A percentile compares a stretch with the other conserved stretches of the same genome.
phyloP scores from a whole-genome alignment of 2,797 vertebrate genomes.

The Xenops minutus region DNA sequence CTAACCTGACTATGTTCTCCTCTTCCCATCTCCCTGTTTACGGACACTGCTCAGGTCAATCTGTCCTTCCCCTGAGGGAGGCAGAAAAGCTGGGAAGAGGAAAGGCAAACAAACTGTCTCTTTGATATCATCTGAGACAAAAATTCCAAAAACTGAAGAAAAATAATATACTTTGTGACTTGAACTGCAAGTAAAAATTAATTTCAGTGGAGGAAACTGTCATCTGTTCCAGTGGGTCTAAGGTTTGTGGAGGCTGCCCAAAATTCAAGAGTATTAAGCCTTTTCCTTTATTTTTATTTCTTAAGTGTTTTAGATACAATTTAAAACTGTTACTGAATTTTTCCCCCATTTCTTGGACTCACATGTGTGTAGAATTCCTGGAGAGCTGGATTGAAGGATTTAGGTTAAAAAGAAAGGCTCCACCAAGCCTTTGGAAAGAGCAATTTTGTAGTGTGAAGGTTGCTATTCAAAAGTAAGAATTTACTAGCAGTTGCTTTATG shows the following conservation, averaged over 20 bases:
- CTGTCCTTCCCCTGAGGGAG: background rate
- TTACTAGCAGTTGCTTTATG: conserved; percentile 31
- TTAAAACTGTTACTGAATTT: background rate
- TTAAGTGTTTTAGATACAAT: conserved; percentile 7
- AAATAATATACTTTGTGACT: background rate
- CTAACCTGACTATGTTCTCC: rapidly evolving
- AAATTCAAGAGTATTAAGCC: background rate
- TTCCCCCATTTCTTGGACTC: background rate
- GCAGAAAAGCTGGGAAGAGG: background rate
- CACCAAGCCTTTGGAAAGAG: background rate
- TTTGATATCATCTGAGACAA: background rate
- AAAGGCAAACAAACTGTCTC: background rate
- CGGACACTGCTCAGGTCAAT: background rate
- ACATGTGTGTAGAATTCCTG: background rate
- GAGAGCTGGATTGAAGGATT: background rate
- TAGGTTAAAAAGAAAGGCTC: background rate
- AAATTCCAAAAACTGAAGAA: background rate
- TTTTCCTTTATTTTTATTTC: background rate
- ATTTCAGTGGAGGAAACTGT: background rate
- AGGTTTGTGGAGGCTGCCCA: background rate
- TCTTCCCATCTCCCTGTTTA: background rate
- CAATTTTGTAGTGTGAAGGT: background rate
- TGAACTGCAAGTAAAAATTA: background rate
- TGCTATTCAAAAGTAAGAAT: conserved; percentile 31
- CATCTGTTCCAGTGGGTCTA: background rate